These are phyloP conservation scores for Philopedon plagiatum DNA, from an alignment of 2,888 invertebrate genomes.

Conservation along the genomic window DNA sequence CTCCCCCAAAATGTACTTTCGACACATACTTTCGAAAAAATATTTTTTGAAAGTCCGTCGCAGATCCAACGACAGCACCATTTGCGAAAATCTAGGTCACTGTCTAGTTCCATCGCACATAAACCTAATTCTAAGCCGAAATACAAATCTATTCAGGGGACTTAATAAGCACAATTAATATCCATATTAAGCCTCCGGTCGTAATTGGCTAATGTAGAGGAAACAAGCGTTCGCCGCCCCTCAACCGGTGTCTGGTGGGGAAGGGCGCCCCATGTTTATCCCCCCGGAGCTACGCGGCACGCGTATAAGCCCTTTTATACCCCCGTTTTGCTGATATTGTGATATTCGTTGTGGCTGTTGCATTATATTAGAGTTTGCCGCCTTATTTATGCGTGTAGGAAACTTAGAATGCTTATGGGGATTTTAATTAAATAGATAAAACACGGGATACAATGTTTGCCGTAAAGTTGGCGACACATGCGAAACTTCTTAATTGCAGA, in stretches of 20 bases:
- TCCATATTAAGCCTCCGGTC: slow-evolving; percentile 52
- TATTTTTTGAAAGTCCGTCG: no score
- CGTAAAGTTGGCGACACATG: no score
- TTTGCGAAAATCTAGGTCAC: background rate
- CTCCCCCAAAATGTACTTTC: no score
- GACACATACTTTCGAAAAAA: no score
- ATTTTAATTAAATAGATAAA: background rate
- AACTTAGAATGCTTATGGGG: background rate
- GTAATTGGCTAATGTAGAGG: slow-evolving; percentile 58
- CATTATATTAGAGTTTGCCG: background rate
- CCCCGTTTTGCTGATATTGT: background rate
- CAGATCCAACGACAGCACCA: no score
- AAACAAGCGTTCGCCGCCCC: slow-evolving; percentile 49
- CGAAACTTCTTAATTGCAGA: no score
- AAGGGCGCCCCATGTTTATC: slow-evolving; percentile 12
- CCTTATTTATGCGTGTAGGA: background rate
- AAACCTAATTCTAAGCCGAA: background rate
- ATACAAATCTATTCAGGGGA: slow-evolving; percentile 31
- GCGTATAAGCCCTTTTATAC: slow-evolving; percentile 19
- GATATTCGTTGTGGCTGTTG: background rate
- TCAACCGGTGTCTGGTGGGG: slow-evolving; percentile 27
- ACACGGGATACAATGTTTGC: no score
- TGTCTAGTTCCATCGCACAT: background rate
- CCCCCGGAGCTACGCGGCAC: slow-evolving; percentile 14
- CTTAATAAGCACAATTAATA: slow-evolving; percentile 54